Evolutionary conservation across 2,113 vertebrate species (phyloP).

Genomic region (Corythornis madagascariensis): DNA sequence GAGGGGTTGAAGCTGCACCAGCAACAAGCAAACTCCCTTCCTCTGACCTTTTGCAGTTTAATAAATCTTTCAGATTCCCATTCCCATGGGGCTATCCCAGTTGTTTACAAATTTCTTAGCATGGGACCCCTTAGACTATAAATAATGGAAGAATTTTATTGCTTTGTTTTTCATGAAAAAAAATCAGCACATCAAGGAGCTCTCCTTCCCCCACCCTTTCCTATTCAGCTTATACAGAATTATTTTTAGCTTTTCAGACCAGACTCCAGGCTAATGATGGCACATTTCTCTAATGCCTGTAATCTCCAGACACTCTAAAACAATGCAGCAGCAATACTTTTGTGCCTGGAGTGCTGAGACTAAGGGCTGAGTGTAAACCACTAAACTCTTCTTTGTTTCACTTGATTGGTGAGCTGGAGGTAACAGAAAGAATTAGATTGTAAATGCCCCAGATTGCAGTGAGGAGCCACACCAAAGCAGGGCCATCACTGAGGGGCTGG

Average conservation of each 20-base stretch:
- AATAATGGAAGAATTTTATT: constrained; percentile 31
- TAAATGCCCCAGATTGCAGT: background rate
- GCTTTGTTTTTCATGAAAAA: constrained; percentile 51
- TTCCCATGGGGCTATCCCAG: constrained; percentile 31
- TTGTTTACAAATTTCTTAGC: constrained; percentile 65
- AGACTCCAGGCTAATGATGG: background rate
- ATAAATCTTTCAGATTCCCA: constrained; percentile 44
- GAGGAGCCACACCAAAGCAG: background rate
- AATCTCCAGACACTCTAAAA: background rate
- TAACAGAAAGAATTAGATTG: background rate
- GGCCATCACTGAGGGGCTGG: background rate
- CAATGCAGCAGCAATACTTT: background rate
- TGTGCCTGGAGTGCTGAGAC: background rate
- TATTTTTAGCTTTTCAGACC: constrained; percentile 38
- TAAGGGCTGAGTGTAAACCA: background rate
- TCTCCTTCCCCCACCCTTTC: constrained; percentile 59
- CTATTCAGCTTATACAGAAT: constrained; percentile 11
- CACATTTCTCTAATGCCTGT: background rate
- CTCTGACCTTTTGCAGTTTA: constrained; percentile 55
- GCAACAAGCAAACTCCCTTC: constrained; percentile 57
- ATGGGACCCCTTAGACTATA: constrained; percentile 41
- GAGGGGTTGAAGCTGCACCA: constrained; percentile 18
- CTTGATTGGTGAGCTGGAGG: background rate
- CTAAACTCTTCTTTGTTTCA: background rate
- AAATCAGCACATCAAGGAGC: constrained; percentile 33